Percentiles rank a stretch among this genome's conserved stretches.
Evolutionary conservation across 2,797 vertebrate genomes (phyloP).

Genomic region (Tapera naevia): DNA sequence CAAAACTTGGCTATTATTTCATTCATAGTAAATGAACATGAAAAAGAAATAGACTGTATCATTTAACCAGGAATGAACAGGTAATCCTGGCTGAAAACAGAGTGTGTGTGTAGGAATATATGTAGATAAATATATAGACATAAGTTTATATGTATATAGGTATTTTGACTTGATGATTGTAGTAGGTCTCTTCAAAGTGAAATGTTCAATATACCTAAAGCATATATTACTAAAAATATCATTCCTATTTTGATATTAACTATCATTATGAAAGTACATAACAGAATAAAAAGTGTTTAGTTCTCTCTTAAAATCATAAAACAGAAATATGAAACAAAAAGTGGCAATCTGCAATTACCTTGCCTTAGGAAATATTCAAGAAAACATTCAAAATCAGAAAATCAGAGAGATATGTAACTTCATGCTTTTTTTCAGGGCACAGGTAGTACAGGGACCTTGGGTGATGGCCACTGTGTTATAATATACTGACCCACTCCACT

Average conservation of each 20-base stretch:
- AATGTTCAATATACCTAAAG: not conserved
- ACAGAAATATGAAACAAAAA: not conserved
- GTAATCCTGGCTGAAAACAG: not conserved
- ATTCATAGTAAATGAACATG: not conserved
- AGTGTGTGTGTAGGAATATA: not conserved
- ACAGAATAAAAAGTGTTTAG: not conserved
- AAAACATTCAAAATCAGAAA: not conserved
- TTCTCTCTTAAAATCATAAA: not conserved
- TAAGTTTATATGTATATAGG: not conserved
- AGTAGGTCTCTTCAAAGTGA: not conserved
- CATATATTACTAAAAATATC: not conserved
- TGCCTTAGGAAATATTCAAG: not conserved
- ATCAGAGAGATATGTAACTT: not conserved
- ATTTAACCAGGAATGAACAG: not conserved
- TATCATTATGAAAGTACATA: not conserved
- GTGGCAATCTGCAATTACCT: not conserved
- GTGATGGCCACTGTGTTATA: not conserved
- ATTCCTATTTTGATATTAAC: not conserved
- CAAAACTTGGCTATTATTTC: not conserved
- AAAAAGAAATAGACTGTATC: not conserved
- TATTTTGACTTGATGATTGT: not conserved
- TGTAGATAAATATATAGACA: not conserved
- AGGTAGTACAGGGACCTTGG: not conserved
- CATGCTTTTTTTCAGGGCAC: not conserved
- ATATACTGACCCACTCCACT: not conserved